Base-by-base conservation (phyloP, 1,140 invertebrate species). In the Pseudoatta argentina region DNA sequence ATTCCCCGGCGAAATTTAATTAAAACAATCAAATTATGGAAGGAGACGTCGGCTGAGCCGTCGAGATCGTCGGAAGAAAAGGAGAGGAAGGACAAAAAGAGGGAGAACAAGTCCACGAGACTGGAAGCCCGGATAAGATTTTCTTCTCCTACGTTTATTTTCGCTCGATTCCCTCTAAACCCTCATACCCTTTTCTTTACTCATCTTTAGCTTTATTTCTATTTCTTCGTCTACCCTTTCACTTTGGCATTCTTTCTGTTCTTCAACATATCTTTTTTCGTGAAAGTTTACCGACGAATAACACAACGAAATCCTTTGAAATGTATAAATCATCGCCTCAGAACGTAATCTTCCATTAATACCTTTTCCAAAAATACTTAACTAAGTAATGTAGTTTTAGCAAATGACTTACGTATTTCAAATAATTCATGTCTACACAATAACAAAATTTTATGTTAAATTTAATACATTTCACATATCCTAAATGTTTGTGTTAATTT, bases 21-120 rank as follows among this genome's bases (percentile, higher is more conserved):
- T 95, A 95, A 95, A 95, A 95, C 94, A 95, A 95, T 95, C 94
- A 95, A 95, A 94, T 94, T 94, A 95, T 94, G 93, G 94, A 93
- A 94, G 93, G 92, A 94, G 94, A 89, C 87, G 89, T 93, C 92
- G 93, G 92, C 91, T 93, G 93, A 94, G 88, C 91, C 85, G 90
- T 92, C 81, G 92, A 89, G 88, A 90, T 89, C 89, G 86, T 72
- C 76, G 85, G 64, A 85, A 88, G 88, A 91, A 88, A 86, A 88
- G 91, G 85, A 89, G 82, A 86, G 77, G 85, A 85, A 83, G 64
- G 85, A 88, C 88, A 92, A 86, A 90, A 89, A 86, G 89, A 87
- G 90, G 89, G 86, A 88, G 87, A 72, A 85, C 82, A 64, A 86
- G 79, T 72, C 79, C 85, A 90, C 82, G 89, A 88, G 90, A 92